These are phyloP conservation scores for Macrobrachium rosenbergii DNA, from an alignment of 1,140 invertebrate genomes.

Conservation along the genomic window DNA sequence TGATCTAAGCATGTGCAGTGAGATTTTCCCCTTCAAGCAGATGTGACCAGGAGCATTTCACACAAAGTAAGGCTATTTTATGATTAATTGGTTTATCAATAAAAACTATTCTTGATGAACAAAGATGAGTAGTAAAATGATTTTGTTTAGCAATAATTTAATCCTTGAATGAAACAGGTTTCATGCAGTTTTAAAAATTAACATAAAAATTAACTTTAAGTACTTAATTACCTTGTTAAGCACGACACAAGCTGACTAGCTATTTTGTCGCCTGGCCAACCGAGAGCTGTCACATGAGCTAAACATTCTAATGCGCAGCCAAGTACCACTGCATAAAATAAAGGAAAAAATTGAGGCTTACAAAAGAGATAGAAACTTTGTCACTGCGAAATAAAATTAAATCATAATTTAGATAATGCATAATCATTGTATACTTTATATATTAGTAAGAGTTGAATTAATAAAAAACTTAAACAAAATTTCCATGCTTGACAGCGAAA, in stretches of 20 bases:
- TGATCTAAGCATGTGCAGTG: too few relatives aligned
- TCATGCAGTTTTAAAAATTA: not conserved
- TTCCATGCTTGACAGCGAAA: too few relatives aligned
- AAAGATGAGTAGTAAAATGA: too few relatives aligned
- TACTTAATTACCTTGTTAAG: conserved; percentile 20
- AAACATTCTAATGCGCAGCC: conserved; percentile 31
- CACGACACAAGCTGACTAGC: conserved; percentile 20
- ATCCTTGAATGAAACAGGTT: not conserved
- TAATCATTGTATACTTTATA: too few relatives aligned
- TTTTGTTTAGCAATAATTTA: not conserved
- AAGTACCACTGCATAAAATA: conserved; percentile 31
- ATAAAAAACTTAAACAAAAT: not conserved
- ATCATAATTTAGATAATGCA: not conserved
- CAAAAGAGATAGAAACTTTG: not conserved
- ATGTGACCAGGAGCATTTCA: too few relatives aligned
- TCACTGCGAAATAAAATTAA: not conserved
- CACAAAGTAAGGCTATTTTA: too few relatives aligned
- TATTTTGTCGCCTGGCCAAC: conserved; percentile 39
- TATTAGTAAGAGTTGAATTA: not conserved
- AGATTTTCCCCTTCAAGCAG: too few relatives aligned
- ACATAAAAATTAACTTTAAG: not conserved
- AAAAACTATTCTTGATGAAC: too few relatives aligned
- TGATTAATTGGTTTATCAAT: too few relatives aligned
- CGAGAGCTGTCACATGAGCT: conserved; percentile 25
- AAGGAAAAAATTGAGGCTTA: not conserved